Evolutionary conservation across 1,140 invertebrate species (phyloP).

Genomic region (Macrostomum lignano): DNA sequence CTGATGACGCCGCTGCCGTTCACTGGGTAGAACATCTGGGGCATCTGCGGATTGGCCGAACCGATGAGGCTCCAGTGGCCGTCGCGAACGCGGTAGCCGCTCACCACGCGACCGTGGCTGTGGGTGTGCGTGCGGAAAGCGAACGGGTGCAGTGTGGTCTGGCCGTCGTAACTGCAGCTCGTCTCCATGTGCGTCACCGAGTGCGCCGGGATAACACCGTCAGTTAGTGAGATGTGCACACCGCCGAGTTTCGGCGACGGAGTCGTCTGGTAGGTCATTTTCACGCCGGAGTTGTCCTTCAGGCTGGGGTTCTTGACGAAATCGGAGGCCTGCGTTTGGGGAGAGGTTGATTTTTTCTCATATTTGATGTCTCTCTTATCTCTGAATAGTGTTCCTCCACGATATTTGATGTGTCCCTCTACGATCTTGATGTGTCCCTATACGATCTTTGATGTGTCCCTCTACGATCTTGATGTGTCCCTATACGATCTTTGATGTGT

Average conservation of each 20-base stretch:
- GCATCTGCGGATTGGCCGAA: constrained; percentile 19
- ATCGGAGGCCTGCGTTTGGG: too few species aligned
- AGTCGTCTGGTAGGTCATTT: constrained; percentile 43
- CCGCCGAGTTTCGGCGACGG: constrained; percentile 50
- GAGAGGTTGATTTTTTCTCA: too few species aligned
- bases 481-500: too few species aligned
- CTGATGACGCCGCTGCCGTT: constrained; percentile 5
- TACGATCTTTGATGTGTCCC: too few species aligned
- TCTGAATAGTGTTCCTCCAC: too few species aligned
- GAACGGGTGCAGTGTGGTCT: constrained; percentile 17
- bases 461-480: too few species aligned
- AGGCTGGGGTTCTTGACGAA: too few species aligned
- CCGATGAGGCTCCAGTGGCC: constrained; percentile 23
- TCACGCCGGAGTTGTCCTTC: constrained; percentile 50
- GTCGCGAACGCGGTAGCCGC: constrained; percentile 22
- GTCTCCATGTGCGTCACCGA: constrained; percentile 23
- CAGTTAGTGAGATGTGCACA: constrained; percentile 52
- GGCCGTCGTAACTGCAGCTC: constrained; percentile 13
- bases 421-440: too few species aligned
- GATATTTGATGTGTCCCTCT: too few species aligned
- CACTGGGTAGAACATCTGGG: constrained; percentile 14
- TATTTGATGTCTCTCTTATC: too few species aligned
- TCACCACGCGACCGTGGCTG: constrained; percentile 19
- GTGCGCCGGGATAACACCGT: constrained; percentile 41
- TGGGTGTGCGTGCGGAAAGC: constrained; percentile 25